Evolutionary conservation across 2,888 invertebrate species (phyloP), one percentile per base, ranked within the genome.

Genomic region (Diogma glabrata): DNA sequence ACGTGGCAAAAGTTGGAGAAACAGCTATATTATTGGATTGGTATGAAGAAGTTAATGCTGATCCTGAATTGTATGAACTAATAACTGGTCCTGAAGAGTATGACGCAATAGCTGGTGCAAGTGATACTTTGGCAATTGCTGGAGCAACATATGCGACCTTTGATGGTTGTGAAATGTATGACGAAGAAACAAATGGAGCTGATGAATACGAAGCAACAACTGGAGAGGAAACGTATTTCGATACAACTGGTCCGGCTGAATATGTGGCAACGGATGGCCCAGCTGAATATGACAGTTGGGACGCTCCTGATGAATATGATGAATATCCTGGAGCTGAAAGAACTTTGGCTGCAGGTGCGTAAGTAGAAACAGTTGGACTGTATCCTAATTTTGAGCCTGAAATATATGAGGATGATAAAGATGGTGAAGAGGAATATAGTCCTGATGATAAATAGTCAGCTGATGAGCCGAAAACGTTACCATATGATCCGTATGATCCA

Each of bases 171-270:
- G 62, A 63, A 52, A 57, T 65, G 55, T 68, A 70, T 0, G 71
- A 67, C 52, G 72, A 69, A 19, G 72, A 67, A 2, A 73, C 71
- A n/a, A 72, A 73, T 8, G 72, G 73, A 1, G 74, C 73, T 1
- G 64, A 63, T 19, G 60, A 60, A 53, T 63, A 67, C 38, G 72
- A 74, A 2, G 74, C 70, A 20, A 67, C 61, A 3, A 60, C 59
- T 7, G 64, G 61, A 3, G 64, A 54, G 28, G 58, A 58, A n/a
- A 46, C 23, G 16, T 49, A 52, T 4, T 10, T 17, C 3, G 36
- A 20, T 22, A 33, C n/a, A 30, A 20, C 51, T 1, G 57, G 57
- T 26, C 47, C 38, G 22, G 50, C 14, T 17, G 50, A 52, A 36
- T 54, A 54, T 16, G 60, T 57, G 28, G 52, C 46, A 19, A 53